Percentiles rank a stretch among this genome's conserved stretches.
Conservation (phyloP, 2,113 vertebrate species). For the Bubo scandiacus region DNA sequence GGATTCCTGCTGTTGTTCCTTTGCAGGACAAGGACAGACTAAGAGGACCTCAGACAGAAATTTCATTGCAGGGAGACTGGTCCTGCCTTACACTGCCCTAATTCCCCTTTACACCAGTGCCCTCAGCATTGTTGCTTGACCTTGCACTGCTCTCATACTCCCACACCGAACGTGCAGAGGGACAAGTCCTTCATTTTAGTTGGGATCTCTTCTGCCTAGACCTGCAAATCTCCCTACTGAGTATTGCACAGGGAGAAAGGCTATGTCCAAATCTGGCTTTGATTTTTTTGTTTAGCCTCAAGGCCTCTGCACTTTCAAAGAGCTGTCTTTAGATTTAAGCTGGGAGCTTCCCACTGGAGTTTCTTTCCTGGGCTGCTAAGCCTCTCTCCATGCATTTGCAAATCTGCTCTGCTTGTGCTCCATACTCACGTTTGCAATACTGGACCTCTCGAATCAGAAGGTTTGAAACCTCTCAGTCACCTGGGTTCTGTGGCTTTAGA, state of each 20-base stretch:
- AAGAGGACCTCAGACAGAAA: neutral
- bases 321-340: constrained; percentile 41
- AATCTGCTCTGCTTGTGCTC: neutral
- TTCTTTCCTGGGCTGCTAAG: constrained; percentile 24
- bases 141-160: neutral
- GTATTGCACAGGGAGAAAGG: neutral
- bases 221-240: neutral
- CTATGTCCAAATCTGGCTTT: constrained; percentile 18
- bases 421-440: neutral
- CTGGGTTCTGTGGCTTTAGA: neutral
- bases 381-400: neutral
- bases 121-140: neutral
- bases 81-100: neutral
- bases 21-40: neutral
- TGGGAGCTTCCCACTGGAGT: constrained; percentile 36
- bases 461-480: neutral
- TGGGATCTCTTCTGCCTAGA: neutral
- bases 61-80: neutral
- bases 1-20: neutral
- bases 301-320: constrained; percentile 25
- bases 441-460: neutral
- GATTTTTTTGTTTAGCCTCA: constrained; percentile 20
- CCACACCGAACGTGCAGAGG: rapidly evolving
- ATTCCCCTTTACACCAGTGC: neutral
- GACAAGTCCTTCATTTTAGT: neutral